Evolutionary conservation across 2,797 vertebrate species (phyloP), one percentile per base, ranked within the genome.

Genomic region (Allobates femoralis): DNA sequence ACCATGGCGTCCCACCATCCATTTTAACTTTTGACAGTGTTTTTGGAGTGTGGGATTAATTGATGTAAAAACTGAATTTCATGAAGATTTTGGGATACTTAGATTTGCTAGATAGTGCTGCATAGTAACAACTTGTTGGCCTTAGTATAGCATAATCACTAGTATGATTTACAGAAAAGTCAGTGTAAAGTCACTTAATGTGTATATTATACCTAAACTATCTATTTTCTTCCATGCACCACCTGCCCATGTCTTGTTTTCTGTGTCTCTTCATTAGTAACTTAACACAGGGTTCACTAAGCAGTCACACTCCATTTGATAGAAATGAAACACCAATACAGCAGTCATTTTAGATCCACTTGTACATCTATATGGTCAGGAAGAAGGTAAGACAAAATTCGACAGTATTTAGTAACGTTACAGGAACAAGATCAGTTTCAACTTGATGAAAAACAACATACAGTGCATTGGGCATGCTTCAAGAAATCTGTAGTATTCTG

Each of bases 251-350:
- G 56, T 84, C 37, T 71, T 76, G 21, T 66, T 50, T 81, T 69
- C 41, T 37, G 19, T 53, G 55, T 51, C 56, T 66, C 56, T 15
- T 86, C 16, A 28, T 41, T 86, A 81, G 85, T 86, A 86, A 86
- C 56, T 41, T 55, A 86, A 86, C 78, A 86, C 85, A 81, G 74
- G 62, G 85, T 81, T 81, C 78, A 86, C 46, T 76, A 16, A 66
- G 46, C 79, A 81, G 66, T 86, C 85, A 75, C 28, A 30, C 41
- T 53, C 12, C 55, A 69, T 82, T 69, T 86, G 66, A 30, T 74
- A 73, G 85, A 51, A 81, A 81, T 50, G 34, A 79, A 73, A 81
- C 56, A 34, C 56, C 69, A 53, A 8, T 73, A 34, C 55, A 64
- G 12, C 34, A 53, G 37, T 75, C 66, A 71, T 73, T 51, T 76